These are phyloP conservation scores for Clamator glandarius DNA, from an alignment of 2,797 vertebrate genomes.

Conservation along the genomic window DNA sequence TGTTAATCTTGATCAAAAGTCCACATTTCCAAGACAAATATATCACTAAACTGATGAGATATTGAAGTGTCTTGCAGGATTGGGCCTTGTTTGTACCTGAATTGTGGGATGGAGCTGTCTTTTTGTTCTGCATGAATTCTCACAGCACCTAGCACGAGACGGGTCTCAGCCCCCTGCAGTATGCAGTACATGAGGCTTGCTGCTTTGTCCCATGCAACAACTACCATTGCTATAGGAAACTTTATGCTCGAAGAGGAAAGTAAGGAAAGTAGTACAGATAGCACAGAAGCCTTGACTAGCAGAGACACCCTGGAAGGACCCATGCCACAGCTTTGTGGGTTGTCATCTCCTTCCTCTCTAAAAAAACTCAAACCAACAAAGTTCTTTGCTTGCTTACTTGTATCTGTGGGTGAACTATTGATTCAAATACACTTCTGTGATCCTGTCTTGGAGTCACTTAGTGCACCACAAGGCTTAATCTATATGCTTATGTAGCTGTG, in stretches of 20 bases:
- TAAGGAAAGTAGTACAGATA: neutral
- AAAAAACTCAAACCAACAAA: neutral
- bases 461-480: neutral
- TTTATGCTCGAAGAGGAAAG: neutral
- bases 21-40: neutral
- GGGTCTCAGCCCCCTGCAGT: neutral
- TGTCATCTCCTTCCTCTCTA: neutral
- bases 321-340: neutral
- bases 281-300: neutral
- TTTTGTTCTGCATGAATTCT: neutral
- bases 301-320: neutral
- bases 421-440: neutral
- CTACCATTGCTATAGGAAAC: neutral
- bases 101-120: neutral
- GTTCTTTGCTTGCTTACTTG: neutral
- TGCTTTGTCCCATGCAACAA: neutral
- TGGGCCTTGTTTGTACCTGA: neutral
- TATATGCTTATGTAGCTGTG: neutral
- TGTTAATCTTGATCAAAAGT: neutral
- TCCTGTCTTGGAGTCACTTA: neutral
- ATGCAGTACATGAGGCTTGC: neutral
- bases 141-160: rapidly evolving
- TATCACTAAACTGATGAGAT: neutral
- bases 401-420: neutral
- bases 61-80: neutral